phyloP scores from a whole-genome alignment of 1,140 invertebrate genomes.

The Holcopasites calliopsidis region DNA sequence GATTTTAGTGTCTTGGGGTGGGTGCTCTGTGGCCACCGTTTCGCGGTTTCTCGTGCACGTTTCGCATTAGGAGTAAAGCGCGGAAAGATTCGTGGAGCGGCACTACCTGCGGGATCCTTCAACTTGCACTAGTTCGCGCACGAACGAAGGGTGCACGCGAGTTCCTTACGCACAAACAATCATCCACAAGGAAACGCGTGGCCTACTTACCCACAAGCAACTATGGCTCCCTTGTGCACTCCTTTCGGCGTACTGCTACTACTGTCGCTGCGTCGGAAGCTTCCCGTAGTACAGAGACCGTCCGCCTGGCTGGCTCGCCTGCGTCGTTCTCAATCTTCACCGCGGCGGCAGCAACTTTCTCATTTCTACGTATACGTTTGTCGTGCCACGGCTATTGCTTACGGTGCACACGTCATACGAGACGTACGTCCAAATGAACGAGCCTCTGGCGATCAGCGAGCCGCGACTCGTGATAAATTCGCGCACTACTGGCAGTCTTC shows the following conservation, averaged over 20 bases:
- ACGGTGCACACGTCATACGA: conserved; percentile 56
- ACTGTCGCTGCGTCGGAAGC: conserved; percentile 52
- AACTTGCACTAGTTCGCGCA: not conserved
- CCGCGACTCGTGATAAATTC: conserved; percentile 57
- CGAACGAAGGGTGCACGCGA: conserved; percentile 16
- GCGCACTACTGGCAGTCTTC: conserved; percentile 39
- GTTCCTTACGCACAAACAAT: not conserved
- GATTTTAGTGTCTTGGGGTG: conserved; percentile 80
- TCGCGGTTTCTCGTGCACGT: conserved; percentile 64
- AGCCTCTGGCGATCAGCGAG: conserved; percentile 42
- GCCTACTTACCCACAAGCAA: conserved; percentile 56
- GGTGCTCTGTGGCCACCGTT: conserved; percentile 75
- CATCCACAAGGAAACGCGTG: conserved; percentile 42
- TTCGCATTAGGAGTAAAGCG: conserved; percentile 50
- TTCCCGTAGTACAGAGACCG: conserved; percentile 57
- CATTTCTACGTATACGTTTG: conserved; percentile 66
- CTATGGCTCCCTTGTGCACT: conserved; percentile 37
- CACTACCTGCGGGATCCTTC: not conserved
- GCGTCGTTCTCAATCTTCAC: conserved; percentile 61
- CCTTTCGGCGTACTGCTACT: conserved; percentile 52
- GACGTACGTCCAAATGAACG: conserved; percentile 30
- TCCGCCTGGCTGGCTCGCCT: conserved; percentile 56
- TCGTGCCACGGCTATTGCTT: conserved; percentile 15
- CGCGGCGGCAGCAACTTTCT: conserved; percentile 68
- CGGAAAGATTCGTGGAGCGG: conserved; percentile 30